phyloP scores from a whole-genome alignment of 2,113 vertebrate species.

The Diadophis punctatus region DNA sequence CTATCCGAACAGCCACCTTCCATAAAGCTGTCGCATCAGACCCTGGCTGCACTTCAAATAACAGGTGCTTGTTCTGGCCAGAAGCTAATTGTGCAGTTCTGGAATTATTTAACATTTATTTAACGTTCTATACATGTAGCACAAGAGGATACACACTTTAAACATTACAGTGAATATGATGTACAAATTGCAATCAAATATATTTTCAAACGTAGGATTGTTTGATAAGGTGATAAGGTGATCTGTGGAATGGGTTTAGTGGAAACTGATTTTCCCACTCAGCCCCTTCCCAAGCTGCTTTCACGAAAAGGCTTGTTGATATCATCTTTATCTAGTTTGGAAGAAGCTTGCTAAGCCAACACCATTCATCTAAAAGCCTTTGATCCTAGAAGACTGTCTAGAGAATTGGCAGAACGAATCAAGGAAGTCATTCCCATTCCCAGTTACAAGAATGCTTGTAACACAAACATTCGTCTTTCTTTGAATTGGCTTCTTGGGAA shows the following conservation, averaged over 20 bases:
- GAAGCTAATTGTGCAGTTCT: constrained; percentile 87
- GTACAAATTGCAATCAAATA: not conserved
- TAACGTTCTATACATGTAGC: fast-evolving
- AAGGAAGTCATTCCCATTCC: not conserved
- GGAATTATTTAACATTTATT: constrained; percentile 47
- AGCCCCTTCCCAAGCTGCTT: not conserved
- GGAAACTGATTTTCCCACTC: not conserved
- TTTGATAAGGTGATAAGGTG: too few species aligned
- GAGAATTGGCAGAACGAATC: not conserved
- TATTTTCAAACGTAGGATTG: not conserved
- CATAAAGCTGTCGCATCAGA: constrained; percentile 93
- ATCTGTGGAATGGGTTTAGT: not conserved
- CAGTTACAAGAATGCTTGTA: too few species aligned
- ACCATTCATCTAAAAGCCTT: not conserved
- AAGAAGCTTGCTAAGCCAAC: not conserved
- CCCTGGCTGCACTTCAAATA: constrained; percentile 94
- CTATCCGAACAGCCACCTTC: constrained; percentile 90
- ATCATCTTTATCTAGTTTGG: not conserved
- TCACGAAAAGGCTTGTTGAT: not conserved
- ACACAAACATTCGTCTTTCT: not conserved
- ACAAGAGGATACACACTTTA: not conserved
- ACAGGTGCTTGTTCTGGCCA: constrained; percentile 91
- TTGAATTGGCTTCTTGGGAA: not conserved
- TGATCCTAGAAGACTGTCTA: not conserved
- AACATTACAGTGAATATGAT: not conserved